These are phyloP conservation scores for Shargacucullia verbasci DNA, from an alignment of 2,888 invertebrate genomes.

Conservation along the genomic window DNA sequence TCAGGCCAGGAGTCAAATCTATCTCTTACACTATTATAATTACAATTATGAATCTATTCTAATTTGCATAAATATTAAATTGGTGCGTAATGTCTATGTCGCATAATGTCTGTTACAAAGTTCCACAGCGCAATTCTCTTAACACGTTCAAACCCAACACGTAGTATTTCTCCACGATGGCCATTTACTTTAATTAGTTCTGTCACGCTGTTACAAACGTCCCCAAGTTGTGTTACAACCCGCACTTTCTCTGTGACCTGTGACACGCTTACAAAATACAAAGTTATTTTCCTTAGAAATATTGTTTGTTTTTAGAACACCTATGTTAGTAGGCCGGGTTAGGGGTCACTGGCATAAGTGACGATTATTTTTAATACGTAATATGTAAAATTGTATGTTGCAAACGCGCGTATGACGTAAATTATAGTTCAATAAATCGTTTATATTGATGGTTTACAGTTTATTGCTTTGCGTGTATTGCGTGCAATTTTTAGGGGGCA, in stretches of 20 bases:
- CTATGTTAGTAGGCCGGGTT: slow-evolving; percentile 74
- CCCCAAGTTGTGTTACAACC: slow-evolving; percentile 18
- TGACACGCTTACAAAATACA: slow-evolving; percentile 77
- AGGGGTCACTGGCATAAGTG: slow-evolving; percentile 53
- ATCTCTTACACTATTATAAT: too few species aligned
- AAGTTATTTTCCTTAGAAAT: slow-evolving; percentile 74
- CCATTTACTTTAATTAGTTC: slow-evolving; percentile 45
- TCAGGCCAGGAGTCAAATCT: too few species aligned
- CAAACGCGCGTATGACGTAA: slow-evolving; percentile 44
- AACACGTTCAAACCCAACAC: slow-evolving; percentile 25
- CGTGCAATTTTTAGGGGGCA: slow-evolving; percentile 5
- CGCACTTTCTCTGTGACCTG: slow-evolving; percentile 85
- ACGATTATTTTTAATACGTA: slow-evolving; percentile 51
- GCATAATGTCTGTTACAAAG: not conserved
- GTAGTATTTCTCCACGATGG: slow-evolving; percentile 42
- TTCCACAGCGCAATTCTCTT: slow-evolving; percentile 6
- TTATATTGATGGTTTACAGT: slow-evolving; percentile 16
- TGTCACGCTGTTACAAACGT: slow-evolving; percentile 29
- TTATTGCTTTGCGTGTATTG: slow-evolving; percentile 26
- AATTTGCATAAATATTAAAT: too few species aligned
- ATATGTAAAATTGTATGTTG: slow-evolving; percentile 55
- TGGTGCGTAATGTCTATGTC: too few species aligned
- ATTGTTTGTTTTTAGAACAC: slow-evolving; percentile 69
- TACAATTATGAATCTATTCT: too few species aligned
- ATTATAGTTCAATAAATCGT: slow-evolving; percentile 36